Evolutionary conservation across 2,113 vertebrate genomes (phyloP), one percentile per base, ranked within the genome.

Genomic region (Muntiacus reevesi): DNA sequence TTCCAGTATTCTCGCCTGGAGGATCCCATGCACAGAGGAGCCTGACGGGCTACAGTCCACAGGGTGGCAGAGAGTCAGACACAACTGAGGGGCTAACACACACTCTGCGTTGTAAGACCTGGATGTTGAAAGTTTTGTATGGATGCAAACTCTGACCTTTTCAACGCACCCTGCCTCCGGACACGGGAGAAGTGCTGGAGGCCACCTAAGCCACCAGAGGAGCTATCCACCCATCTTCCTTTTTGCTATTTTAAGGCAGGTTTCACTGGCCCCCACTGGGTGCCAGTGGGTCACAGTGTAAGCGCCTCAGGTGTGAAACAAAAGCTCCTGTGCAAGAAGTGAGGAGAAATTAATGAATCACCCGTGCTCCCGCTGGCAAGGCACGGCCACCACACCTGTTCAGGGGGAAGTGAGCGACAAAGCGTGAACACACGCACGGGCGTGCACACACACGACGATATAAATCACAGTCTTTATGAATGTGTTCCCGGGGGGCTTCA

Each of bases 311-410:
- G 95, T 81, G 86, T 76, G 82, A 71, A 93, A 98, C 88, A 97
- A 95, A 95, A 90, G 54, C 82, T 97, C 27, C 21, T 57, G 96
- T n/a, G 83, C 33, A 71, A 55, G 67, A 95, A 97, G 97, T 92
- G 90, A 97, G 79, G 98, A 97, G 71, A 98, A 87, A 93, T 97
- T 96, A 98, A 99, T 98, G 98, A 98, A 97, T 97, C 79, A 45
- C 45, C 95, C 87, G 90, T 93, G 93, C 92, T 98, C 97, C 91
- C 27, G 79, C 89, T 98, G 91, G 95, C 85, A 98, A 98, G 95
- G 25, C 71, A 86, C 79, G 43, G 52, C 19, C 90, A 97, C 98
- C 97, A 95, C 96, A 98, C 36, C 60, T 97, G 88, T 78, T 89
- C 82, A 71, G 7, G 3, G 40, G 6, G 45, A 89, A 95, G 45